Evolutionary conservation across 2,113 vertebrate species (phyloP), one percentile per base, ranked within the genome.

Genomic region (Pituophis catenifer): DNA sequence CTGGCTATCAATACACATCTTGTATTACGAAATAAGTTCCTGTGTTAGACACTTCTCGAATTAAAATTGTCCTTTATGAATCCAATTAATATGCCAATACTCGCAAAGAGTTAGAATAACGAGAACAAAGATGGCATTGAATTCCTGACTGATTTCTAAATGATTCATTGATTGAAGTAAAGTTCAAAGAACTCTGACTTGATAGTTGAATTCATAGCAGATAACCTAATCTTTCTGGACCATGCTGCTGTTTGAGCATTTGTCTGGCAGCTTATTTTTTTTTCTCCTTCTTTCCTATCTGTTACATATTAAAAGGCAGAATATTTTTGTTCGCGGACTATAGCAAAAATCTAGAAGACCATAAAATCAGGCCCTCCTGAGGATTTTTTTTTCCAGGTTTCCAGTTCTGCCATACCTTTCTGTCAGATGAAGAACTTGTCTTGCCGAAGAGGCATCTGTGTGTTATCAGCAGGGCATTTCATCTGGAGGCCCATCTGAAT

Each of bases 401-500:
- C 93, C 94, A 94, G 94, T 94, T 91, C 5, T 86, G 53, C 95
- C 54, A 48, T 89, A 89, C 95, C 90, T 58, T 89, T 23, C 90
- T 52, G 93, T 70, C 93, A 95, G 70, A 91, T 95, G 44, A 50
- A 48, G 5, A 55, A 92, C 70, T 85, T 75, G 92, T 50, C 4
- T 48, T 96, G 96, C 88, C 92, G 94, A 93, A 33, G 53, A 90
- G 59, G 1, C 8, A 1, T 1, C 93, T 94, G 24, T 90, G n/a
- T 50, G 44, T 53, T 87, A 0, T 90, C 75, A 48, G 12, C 44
- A n/a, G 21, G 8, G 55, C 54, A 95, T 70, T 70, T 70, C 65
- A 94, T 70, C 95, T 92, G 91, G 57, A 95, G 26, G 91, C 1
- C 0, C 11, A 88, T 96, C 96, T 95, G 93, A 93, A 93, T 90